A percentile compares a stretch with the other conserved stretches of the same genome.
Conservation (phyloP, 2,113 vertebrate genomes). For the Hemicordylus capensis region DNA sequence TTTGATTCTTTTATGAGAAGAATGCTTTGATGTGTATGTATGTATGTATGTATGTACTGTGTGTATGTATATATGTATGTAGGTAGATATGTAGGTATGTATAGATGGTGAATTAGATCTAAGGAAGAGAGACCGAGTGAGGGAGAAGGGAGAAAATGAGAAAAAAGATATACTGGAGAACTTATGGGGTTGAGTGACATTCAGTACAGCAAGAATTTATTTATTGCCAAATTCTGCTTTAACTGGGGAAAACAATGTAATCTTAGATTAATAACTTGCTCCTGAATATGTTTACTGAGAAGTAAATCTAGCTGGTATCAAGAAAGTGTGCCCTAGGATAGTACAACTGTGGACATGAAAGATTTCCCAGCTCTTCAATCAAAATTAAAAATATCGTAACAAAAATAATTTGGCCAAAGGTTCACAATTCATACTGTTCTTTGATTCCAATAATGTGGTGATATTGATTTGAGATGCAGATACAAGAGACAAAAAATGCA, state of each 20-base stretch:
- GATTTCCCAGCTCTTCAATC: constrained; percentile 31
- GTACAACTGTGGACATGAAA: constrained; percentile 4
- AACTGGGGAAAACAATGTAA: constrained; percentile 41
- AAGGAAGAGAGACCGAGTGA: background rate
- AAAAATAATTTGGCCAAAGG: constrained; percentile 46
- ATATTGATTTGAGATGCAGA: constrained; percentile 29
- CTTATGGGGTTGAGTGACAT: background rate
- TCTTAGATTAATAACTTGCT: background rate
- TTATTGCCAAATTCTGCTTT: constrained; percentile 34
- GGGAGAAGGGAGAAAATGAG: background rate
- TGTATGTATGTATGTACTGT: background rate
- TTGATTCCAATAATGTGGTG: constrained; percentile 43
- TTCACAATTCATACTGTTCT: constrained; percentile 31
- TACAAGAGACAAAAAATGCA: background rate
- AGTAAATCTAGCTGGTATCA: background rate
- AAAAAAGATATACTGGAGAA: background rate
- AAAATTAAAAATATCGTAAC: constrained; percentile 42
- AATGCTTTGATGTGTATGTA: background rate
- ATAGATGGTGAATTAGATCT: background rate
- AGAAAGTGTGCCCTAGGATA: background rate
- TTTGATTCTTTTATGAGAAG: background rate
- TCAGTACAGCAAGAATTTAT: constrained; percentile 19
- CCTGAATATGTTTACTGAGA: background rate
- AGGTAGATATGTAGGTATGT: too few relatives aligned
- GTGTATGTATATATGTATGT: background rate